Conservation (phyloP, 2,113 vertebrate species). For the Lutjanus erythropterus region DNA sequence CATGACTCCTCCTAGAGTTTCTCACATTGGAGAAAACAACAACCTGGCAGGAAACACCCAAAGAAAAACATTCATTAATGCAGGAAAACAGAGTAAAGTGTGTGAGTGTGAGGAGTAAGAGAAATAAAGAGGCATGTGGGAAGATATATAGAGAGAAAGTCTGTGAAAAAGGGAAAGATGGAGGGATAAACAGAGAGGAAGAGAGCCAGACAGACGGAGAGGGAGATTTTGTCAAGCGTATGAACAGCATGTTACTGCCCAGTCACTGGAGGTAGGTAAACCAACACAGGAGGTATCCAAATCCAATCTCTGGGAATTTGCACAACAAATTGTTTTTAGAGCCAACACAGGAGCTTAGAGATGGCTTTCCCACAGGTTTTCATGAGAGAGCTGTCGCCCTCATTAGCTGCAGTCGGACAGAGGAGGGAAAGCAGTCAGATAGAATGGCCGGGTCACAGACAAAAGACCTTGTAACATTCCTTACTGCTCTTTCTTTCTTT, state of each 20-base stretch:
- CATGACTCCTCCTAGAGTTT: not conserved
- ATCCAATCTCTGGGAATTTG: conserved; percentile 61
- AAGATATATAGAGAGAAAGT: not conserved
- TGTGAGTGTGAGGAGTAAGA: not conserved
- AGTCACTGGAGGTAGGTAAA: conserved; percentile 53
- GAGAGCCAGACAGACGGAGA: not conserved
- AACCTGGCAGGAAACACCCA: not conserved
- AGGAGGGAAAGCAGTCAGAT: conserved; percentile 51
- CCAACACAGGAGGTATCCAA: conserved; percentile 61
- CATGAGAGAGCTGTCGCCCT: conserved; percentile 48
- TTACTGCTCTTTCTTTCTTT: conserved; percentile 3
- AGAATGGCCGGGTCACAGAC: conserved; percentile 48
- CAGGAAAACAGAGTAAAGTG: not conserved
- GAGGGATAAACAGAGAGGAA: not conserved
- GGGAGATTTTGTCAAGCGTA: conserved; percentile 30
- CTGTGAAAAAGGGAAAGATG: not conserved
- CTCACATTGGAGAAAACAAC: not conserved
- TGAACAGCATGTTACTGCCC: conserved; percentile 48
- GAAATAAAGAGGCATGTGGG: not conserved
- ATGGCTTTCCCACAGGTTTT: conserved; percentile 65
- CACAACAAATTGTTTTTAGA: conserved; percentile 48
- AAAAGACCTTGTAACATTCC: conserved; percentile 35
- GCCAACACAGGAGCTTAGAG: conserved; percentile 61
- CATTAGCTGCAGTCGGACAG: conserved; percentile 56
- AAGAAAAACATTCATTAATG: not conserved